These are phyloP conservation scores for Hypomesus transpacificus DNA, from an alignment of 2,113 vertebrate genomes.

Conservation along the genomic window DNA sequence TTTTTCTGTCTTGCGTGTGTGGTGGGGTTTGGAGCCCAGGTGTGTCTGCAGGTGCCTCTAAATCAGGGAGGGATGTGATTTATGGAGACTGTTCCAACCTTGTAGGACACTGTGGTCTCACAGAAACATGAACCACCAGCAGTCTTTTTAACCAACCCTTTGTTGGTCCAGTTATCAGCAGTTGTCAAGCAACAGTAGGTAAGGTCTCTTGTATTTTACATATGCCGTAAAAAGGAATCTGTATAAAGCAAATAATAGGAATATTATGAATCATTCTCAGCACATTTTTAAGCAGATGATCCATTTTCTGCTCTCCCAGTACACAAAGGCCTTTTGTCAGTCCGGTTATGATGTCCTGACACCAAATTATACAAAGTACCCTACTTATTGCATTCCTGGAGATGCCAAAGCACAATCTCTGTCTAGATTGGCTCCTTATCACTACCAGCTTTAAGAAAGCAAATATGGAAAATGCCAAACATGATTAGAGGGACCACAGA, in stretches of 20 bases:
- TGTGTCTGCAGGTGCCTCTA: constrained; percentile 52
- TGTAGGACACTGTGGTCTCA: no score
- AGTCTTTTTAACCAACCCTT: no score
- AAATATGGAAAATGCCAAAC: constrained; percentile 35
- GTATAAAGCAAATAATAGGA: constrained; percentile 11
- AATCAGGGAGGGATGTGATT: constrained; percentile 13
- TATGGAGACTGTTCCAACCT: background rate
- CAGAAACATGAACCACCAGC: no score
- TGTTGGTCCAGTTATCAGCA: background rate
- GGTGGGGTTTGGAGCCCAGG: constrained; percentile 45
- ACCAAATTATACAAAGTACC: constrained; percentile 12
- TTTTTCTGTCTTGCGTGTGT: constrained; percentile 32
- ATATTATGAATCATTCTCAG: constrained; percentile 21
- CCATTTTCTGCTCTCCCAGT: background rate
- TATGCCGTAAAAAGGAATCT: background rate
- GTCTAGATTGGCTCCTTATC: constrained; percentile 29
- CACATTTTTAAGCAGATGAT: no score
- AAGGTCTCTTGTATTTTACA: constrained; percentile 15
- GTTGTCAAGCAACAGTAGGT: background rate
- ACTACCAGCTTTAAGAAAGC: constrained; percentile 19
- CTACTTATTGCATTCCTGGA: constrained; percentile 7
- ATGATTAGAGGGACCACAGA: constrained; percentile 29
- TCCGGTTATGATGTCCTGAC: background rate
- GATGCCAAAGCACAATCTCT: constrained; percentile 10
- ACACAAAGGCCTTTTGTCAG: background rate